Evolutionary conservation across 1,140 invertebrate genomes (phyloP).

Genomic region (Tachypleus tridentatus): DNA sequence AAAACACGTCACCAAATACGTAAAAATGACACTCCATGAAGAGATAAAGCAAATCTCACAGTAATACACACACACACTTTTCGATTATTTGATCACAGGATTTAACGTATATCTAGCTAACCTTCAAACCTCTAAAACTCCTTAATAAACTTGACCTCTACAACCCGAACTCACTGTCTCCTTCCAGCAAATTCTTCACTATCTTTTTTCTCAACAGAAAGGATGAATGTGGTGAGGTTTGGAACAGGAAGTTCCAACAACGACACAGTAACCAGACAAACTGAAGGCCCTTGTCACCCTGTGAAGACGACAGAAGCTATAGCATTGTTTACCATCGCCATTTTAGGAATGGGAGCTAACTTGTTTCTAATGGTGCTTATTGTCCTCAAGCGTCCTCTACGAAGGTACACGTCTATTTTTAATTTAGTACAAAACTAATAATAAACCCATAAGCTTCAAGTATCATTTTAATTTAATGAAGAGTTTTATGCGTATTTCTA

Average conservation of each 20-base stretch:
- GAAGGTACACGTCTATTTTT: slow-evolving; percentile 22
- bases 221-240: slow-evolving; percentile 5
- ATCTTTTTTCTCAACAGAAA: slow-evolving; percentile 1
- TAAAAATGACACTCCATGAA: too few species aligned
- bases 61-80: too few species aligned
- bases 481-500: too few species aligned
- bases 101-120: too few species aligned
- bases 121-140: too few species aligned
- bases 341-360: slow-evolving; percentile 68
- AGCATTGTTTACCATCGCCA: slow-evolving; percentile 59
- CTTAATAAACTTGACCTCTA: too few species aligned
- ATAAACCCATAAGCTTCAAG: too few species aligned
- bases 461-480: too few species aligned
- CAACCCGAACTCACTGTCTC: neutral
- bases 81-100: too few species aligned
- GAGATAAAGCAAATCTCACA: too few species aligned
- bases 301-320: slow-evolving; percentile 64
- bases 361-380: slow-evolving; percentile 63
- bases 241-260: neutral
- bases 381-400: slow-evolving; percentile 29
- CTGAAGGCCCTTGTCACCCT: slow-evolving; percentile 46
- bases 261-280: slow-evolving; percentile 8
- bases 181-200: neutral
- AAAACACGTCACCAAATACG: too few species aligned
- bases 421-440: neutral